Conservation (phyloP, 2,797 vertebrate species). For the Mus spretus region DNA sequence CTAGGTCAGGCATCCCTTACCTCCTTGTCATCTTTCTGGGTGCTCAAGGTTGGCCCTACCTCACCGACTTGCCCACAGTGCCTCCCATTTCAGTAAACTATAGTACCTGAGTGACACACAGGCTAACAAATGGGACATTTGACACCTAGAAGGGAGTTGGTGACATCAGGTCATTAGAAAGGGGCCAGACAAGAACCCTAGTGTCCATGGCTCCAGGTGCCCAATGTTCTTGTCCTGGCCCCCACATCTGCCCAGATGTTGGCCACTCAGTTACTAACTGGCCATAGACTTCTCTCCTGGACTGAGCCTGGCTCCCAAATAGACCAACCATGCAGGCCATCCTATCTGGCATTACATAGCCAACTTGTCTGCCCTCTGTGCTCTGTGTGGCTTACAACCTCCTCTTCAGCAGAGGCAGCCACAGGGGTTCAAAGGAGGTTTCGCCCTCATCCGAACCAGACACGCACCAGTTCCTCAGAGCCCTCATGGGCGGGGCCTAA, state of each 20-base stretch:
- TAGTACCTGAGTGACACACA: background rate
- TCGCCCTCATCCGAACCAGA: background rate
- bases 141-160: background rate
- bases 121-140: too few species aligned
- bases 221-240: background rate
- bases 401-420: background rate
- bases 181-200: background rate
- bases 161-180: background rate
- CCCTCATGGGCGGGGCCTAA: background rate
- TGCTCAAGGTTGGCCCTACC: background rate
- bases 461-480: background rate
- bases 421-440: background rate
- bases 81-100: background rate
- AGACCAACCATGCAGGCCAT: accelerated
- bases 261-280: accelerated
- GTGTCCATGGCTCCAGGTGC: background rate
- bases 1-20: background rate
- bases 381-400: background rate
- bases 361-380: background rate
- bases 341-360: background rate
- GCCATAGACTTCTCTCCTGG: background rate
- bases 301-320: background rate
- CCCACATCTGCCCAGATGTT: background rate
- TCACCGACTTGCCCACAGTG: background rate
- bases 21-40: background rate